Conservation (phyloP, 2,888 invertebrate species). For the Osmoderma eremita region DNA sequence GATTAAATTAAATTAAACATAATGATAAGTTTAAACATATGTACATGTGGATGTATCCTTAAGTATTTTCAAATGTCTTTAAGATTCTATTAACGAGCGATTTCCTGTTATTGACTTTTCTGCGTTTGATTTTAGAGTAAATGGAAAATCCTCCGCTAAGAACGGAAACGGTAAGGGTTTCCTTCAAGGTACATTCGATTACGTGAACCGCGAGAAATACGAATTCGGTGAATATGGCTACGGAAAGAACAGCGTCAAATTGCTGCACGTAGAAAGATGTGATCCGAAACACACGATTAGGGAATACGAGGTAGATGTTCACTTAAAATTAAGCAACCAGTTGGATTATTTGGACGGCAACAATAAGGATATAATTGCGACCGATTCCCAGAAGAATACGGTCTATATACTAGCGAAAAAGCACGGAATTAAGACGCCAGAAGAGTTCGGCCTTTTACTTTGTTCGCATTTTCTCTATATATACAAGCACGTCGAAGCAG, state of each 20-base stretch:
- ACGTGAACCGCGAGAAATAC: conserved; percentile 60
- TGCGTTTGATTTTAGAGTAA: conserved; percentile 29
- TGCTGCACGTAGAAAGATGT: conserved; percentile 76
- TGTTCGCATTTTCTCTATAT: conserved; percentile 79
- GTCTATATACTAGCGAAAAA: conserved; percentile 83
- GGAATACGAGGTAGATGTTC: conserved; percentile 80
- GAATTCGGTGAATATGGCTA: conserved; percentile 74
- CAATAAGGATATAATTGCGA: conserved; percentile 82
- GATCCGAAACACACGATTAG: conserved; percentile 75
- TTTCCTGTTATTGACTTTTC: too few species aligned
- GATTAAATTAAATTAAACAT: too few species aligned
- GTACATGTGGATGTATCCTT: too few species aligned
- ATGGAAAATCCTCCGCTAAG: conserved; percentile 23
- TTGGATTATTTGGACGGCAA: conserved; percentile 78
- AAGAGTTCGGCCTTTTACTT: conserved; percentile 79
- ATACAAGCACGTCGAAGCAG: conserved; percentile 79
- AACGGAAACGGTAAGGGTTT: conserved; percentile 9
- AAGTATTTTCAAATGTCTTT: too few species aligned
- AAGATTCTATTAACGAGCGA: too few species aligned
- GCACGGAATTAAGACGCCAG: conserved; percentile 79
- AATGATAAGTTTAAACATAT: too few species aligned
- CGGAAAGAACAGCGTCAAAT: conserved; percentile 80
- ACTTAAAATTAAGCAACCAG: conserved; percentile 74
- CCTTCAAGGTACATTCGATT: conserved; percentile 47
- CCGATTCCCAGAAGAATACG: conserved; percentile 86